Base-by-base conservation (phyloP, 2,888 invertebrate genomes). In the Aradus depressus region DNA sequence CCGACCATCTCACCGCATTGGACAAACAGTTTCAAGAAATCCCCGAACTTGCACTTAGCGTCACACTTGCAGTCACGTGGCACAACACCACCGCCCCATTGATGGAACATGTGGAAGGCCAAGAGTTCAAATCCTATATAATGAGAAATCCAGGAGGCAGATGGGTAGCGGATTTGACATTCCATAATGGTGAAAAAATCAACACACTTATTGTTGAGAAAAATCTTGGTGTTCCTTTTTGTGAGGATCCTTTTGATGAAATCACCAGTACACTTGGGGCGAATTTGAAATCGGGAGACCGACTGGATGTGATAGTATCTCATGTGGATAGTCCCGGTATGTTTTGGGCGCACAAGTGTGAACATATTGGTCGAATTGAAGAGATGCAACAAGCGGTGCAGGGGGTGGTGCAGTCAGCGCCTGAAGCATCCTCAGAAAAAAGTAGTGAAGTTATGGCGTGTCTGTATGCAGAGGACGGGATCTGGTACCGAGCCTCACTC, bases 241-340 rank as follows among this genome's bases (percentile, higher is more conserved):
- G 6, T 10, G 51, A 51, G 8, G 23, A 18, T 16, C 51, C 51
- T 10, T 51, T 51, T 31, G 25, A 44, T n/a, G 51, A 51, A 37
- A 23, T 44, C 10, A 51, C 44, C 16, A 31, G 25, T 8, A 32
- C 23, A 12, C 55, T 60, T 2, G 32, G 54, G 77, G 61, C 10
- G 3, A 4, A 34, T 4, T 12, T 34, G 23, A 44, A 28, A 18
- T 39, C 41, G 14, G 51, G 52, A 2, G 49, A 51, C 35, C 16
- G 12, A 2, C 64, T 67, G 0, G 70, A 72, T 49, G 79, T 78
- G 0, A 71, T 72, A 56, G 75, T 85, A 25, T 74, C 80, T 55
- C 85, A 86, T 60, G 75, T 53, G 14, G 84, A 85, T 63, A 77
- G 77, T 38, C 85, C 86, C 0, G 79, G 77, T 31, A 78, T 82